Base-by-base conservation (phyloP, 2,888 invertebrate genomes). In the Papilio protenor region DNA sequence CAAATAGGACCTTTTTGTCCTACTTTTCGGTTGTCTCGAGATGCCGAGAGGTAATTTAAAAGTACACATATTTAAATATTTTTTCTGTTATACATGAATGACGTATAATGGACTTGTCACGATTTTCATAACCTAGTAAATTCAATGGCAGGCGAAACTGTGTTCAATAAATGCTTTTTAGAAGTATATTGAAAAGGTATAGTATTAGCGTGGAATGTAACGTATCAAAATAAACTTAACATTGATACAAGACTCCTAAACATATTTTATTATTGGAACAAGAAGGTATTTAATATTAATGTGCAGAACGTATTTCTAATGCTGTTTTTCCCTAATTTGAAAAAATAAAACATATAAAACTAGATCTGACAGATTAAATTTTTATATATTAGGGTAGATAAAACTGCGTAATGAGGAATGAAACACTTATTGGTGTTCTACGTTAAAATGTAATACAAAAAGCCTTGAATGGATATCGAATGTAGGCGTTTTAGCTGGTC, bases 11-110 rank as follows among this genome's bases (percentile, higher is more conserved):
- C n/a, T 69, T 45, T 69, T 69, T 69, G 66, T 69, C 45, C 40
- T 69, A 12, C 66, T 45, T 69, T 69, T 45, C 66, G 66, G 5
- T 69, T 69, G 45, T 69, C 21, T 69, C 45, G n/a, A 1, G 40
- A 45, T 45, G 45, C 45, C 66, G n/a, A 45, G 66, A 69, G 66
- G 66, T 45, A 40, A 69, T 69, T 66, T 69, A 69, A 45, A 69
- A 45, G 66, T 45, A 69, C n/a, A 69, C 66, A 66, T 77, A 81
- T 79, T 82, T 82, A 80, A 82, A 84, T 85, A 85, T 66, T 69
- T 21, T 69, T 69, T 45, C 85, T 89, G 88, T 90, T 89, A 88
- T 88, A 81, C 83, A 83, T 81, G 75, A 79, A 77, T 78, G 77
- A 79, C 79, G 75, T 64, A 40, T 40, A 45, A 69, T 69, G 66